Base-by-base conservation (phyloP, 2,888 invertebrate genomes). In the Globia sparganii region DNA sequence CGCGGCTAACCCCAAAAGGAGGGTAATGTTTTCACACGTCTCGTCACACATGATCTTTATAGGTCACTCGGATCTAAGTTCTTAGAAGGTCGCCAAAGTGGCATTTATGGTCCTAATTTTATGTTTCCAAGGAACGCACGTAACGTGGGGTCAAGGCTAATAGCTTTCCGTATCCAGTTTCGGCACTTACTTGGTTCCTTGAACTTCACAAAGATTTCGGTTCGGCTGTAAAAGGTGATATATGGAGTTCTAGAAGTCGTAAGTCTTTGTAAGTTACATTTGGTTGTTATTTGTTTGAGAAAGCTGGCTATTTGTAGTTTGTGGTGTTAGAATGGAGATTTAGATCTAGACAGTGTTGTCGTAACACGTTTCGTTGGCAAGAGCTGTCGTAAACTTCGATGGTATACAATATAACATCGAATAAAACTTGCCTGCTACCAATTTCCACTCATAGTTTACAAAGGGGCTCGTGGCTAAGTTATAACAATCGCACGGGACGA, bases 41-140 rank as follows among this genome's bases (percentile, higher is more conserved):
- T 72, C 68, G 56, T 67, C 70, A 78, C 69, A 71, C 76, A 72
- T 79, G 75, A 72, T 76, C 78, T 83, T 80, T 86, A 78, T 78
- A 86, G 81, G 72, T 71, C 77, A 84, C 68, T 72, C 65, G 46
- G 70, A 73, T 72, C 68, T 59, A 75, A 80, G 67, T 73, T 77
- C 61, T 77, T 37, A 76, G 68, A 72, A 74, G 76, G 72, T 79
- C 75, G 61, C 69, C 65, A 67, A 80, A 85, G 78, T 81, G 83
- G 78, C 80, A 75, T 87, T 87, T 83, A 85, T 81, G 80, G 61
- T 56, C 68, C 77, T 81, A 87, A 84, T 81, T 85, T 86, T 77
- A 86, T 83, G 83, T 70, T 75, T 18, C 66, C 69, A 53, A 75
- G 59, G 75, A 79, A 77, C 49, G 74, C 83, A 83, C 80, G 79